phyloP scores from a whole-genome alignment of 2,888 invertebrate species.

The Eupithecia abbreviata region DNA sequence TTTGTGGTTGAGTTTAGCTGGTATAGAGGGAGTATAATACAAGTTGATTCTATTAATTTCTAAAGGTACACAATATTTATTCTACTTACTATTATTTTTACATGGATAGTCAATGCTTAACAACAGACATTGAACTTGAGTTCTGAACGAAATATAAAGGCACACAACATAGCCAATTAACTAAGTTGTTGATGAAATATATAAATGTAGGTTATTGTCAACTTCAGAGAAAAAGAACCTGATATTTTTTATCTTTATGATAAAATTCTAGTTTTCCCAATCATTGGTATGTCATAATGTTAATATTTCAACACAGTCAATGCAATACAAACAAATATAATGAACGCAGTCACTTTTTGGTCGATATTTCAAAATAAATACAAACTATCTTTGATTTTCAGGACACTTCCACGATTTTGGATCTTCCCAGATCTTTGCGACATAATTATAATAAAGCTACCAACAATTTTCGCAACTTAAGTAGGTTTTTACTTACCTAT shows the following conservation, averaged over 20 bases:
- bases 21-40: constrained; percentile 25
- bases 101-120: constrained; percentile 30
- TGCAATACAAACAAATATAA: constrained; percentile 37
- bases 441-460: not conserved
- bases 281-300: constrained; percentile 2
- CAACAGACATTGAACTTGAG: constrained; percentile 16
- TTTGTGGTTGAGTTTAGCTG: constrained; percentile 23
- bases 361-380: constrained; percentile 38
- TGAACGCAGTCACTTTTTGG: constrained; percentile 41
- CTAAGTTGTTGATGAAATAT: not conserved
- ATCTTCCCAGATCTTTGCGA: not conserved
- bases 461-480: not conserved
- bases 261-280: constrained; percentile 18
- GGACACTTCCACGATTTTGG: constrained; percentile 16
- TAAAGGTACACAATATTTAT: constrained; percentile 25
- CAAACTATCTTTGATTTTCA: constrained; percentile 19
- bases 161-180: constrained; percentile 4
- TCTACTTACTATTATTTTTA: constrained; percentile 31
- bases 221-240: not conserved
- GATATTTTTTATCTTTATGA: not conserved
- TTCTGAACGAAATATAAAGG: constrained; percentile 25
- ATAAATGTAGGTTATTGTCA: constrained; percentile 3
- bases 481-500: not conserved
- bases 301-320: constrained; percentile 27
- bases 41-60: constrained; percentile 31